Evolutionary conservation across 2,113 vertebrate species (phyloP).

Genomic region (Enhydra lutris): DNA sequence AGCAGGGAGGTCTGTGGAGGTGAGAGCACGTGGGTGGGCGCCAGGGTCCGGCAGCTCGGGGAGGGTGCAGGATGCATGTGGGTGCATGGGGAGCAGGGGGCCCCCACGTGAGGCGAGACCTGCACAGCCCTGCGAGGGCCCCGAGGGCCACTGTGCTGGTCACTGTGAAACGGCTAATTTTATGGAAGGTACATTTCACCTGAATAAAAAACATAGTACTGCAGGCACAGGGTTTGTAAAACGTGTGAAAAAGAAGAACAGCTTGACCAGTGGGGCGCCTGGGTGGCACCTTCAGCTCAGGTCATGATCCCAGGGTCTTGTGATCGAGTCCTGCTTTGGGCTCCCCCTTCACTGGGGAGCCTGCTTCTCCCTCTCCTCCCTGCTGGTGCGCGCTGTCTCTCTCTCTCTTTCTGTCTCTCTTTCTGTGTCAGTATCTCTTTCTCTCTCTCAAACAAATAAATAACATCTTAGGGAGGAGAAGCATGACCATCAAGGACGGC

Average conservation of each 20-base stretch:
- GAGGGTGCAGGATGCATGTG: fast-evolving
- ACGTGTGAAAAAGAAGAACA: background rate
- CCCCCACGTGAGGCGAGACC: background rate
- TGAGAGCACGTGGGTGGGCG: fast-evolving
- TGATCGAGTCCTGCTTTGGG: background rate
- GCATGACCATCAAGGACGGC: fast-evolving
- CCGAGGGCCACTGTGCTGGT: fast-evolving
- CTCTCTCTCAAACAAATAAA: background rate
- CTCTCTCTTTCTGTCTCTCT: background rate
- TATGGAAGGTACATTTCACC: background rate
- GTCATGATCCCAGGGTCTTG: too few species aligned
- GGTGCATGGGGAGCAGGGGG: background rate
- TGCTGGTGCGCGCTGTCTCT: background rate
- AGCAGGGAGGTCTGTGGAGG: background rate
- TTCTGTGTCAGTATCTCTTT: background rate
- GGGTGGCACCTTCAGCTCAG: too few species aligned
- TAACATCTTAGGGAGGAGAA: background rate
- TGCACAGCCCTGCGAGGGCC: fast-evolving
- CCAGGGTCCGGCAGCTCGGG: background rate
- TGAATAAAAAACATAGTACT: background rate
- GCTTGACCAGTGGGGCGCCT: background rate
- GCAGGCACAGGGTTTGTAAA: background rate
- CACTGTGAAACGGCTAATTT: background rate
- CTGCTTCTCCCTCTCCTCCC: background rate
- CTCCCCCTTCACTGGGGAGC: background rate